Evolutionary conservation across 2,113 vertebrate genomes (phyloP).

Genomic region (Gobio gobio): DNA sequence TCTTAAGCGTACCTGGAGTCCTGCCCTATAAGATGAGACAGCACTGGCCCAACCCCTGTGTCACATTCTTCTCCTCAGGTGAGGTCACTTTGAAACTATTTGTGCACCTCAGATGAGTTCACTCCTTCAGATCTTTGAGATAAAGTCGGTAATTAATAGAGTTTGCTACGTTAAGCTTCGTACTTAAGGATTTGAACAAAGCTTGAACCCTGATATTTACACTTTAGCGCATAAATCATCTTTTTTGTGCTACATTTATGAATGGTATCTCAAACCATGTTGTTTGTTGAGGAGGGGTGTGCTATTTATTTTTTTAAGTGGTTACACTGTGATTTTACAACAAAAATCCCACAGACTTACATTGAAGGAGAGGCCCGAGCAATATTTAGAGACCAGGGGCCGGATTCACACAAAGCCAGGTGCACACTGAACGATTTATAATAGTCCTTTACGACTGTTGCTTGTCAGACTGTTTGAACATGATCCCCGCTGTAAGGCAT

Average conservation of each 20-base stretch:
- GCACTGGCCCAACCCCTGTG: constrained; percentile 88
- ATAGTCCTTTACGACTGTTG: too few relatives aligned
- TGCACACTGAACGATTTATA: too few relatives aligned
- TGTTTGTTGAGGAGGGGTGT: not conserved
- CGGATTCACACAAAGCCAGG: too few relatives aligned
- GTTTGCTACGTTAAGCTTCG: not conserved
- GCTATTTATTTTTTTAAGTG: not conserved
- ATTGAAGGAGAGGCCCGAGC: not conserved
- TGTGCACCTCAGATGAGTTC: not conserved
- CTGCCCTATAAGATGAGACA: constrained; percentile 89
- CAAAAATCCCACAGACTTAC: not conserved
- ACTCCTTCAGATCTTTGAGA: not conserved
- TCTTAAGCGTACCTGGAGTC: constrained; percentile 89
- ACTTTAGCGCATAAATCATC: not conserved
- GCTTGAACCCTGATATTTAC: constrained; percentile 2
- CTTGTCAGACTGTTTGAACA: too few relatives aligned
- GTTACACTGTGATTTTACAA: not conserved
- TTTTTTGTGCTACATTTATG: not conserved
- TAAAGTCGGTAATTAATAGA: not conserved
- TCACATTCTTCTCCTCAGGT: constrained; percentile 91
- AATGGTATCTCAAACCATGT: not conserved
- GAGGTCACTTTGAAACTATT: constrained; percentile 11
- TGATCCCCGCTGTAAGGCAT: too few relatives aligned
- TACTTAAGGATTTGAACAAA: not conserved
- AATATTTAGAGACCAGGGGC: not conserved